Evolutionary conservation across 2,113 vertebrate species (phyloP), one percentile per base, ranked within the genome.

Genomic region (Thryonomys swinderianus): DNA sequence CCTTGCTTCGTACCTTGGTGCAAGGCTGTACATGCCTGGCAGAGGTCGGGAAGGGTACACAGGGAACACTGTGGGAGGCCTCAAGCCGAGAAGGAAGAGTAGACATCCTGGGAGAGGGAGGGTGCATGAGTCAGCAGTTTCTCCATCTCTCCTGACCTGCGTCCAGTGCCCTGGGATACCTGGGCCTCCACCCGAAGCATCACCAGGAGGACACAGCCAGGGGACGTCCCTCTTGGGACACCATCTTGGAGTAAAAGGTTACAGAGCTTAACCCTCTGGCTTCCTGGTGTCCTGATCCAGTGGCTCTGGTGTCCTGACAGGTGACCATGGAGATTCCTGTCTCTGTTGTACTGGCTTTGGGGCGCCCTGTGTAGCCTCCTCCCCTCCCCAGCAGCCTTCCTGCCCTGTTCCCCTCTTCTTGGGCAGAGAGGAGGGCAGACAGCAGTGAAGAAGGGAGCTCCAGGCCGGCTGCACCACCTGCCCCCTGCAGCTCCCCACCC

Each of bases 371-470:
- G 8, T 21, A 37, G 32, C 37, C 18, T 13, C 34, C 45, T 13
- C 3, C n/a, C 51, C 23, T 48, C 18, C 64, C 42, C 3, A 16
- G 21, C 0, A 1, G 82, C 3, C 32, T 32, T 91, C 78, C 8
- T 79, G 34, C 25, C 30, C 18, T 48, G 23, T 37, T 34, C 48
- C 16, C 5, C 0, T 27, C 40, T 95, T 90, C 32, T 79, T 7
- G 11, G 84, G 57, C 51, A 89, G 48, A 78, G 18, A 94, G 80
- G 80, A 45, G 73, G 88, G n/a, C 59, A 59, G 5, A 74, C 62
- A 78, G 18, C 21, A 74, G 34, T 11, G 48, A 88, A 37, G 45
- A 82, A 59, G 7, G 25, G 32, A 51, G 55, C 51, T 37, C n/a
- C 8, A 25, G 53, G 21, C 32, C 89, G 82, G 91, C 40, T 69